phyloP scores from a whole-genome alignment of 2,888 invertebrate genomes.

The Cheilosia urbana region DNA sequence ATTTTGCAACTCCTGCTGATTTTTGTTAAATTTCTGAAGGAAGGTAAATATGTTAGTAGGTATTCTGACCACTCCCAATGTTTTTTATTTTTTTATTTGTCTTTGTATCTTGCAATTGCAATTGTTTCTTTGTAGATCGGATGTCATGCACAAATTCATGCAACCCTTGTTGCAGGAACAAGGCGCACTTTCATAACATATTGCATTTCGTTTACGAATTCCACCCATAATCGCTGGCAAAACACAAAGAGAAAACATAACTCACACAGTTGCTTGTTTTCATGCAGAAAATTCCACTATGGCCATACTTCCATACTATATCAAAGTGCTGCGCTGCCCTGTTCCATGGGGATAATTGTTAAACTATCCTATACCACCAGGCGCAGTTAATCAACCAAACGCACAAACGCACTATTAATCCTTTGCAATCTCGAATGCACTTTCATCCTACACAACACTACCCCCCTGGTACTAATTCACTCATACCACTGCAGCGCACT shows the following conservation, averaged over 20 bases:
- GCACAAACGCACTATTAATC: conserved; percentile 64
- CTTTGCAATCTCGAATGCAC: conserved; percentile 36
- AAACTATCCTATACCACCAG: conserved; percentile 41
- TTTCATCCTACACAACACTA: conserved; percentile 1
- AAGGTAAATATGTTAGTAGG: no score
- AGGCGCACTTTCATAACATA: not conserved
- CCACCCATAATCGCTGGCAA: conserved; percentile 9
- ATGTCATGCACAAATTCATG: no score
- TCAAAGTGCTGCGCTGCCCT: not conserved
- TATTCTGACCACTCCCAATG: rapidly evolving
- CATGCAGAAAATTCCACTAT: conserved; percentile 11
- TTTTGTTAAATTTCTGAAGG: no score
- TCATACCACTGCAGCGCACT: conserved; percentile 38
- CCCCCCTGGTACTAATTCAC: conserved; percentile 21
- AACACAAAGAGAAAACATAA: conserved; percentile 41
- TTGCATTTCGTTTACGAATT: conserved; percentile 13
- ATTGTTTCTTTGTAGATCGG: no score
- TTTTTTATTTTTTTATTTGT: no score
- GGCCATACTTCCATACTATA: conserved; percentile 29
- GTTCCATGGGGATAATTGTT: conserved; percentile 56
- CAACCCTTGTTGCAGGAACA: no score
- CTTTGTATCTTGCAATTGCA: no score
- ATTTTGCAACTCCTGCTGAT: no score
- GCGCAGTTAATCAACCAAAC: conserved; percentile 66
- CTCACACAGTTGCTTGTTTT: conserved; percentile 36